Evolutionary conservation across 1,140 invertebrate genomes (phyloP).

Genomic region (Habropoda laboriosa): DNA sequence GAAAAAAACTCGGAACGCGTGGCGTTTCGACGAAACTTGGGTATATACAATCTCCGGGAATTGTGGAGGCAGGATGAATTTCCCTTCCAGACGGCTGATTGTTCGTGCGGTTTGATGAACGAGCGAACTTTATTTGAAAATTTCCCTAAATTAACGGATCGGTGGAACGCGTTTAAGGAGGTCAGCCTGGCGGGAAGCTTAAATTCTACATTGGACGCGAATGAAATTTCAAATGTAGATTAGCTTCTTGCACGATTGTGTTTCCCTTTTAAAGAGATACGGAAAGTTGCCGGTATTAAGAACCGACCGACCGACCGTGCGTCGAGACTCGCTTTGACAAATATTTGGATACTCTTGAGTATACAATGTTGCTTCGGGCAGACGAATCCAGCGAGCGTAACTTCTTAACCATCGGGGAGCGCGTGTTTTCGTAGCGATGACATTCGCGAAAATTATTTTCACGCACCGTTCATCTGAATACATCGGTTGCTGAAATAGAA

Average conservation of each 20-base stretch:
- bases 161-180: constrained; percentile 14
- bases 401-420: neutral
- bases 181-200: constrained; percentile 19
- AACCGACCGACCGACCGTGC: neutral
- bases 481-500: too few relatives aligned
- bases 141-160: constrained; percentile 56
- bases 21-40: constrained; percentile 5
- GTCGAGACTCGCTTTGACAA: too few relatives aligned
- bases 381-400: neutral
- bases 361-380: neutral
- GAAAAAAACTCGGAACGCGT: neutral
- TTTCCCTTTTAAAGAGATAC: constrained; percentile 20
- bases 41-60: neutral
- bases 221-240: constrained; percentile 74
- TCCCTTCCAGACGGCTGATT: constrained; percentile 4
- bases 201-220: constrained; percentile 62
- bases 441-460: neutral
- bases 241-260: constrained; percentile 51
- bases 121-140: constrained; percentile 11
- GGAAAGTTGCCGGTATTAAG: constrained; percentile 43
- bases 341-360: constrained; percentile 16
- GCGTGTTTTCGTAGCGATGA: neutral
- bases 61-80: neutral
- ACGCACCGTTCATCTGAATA: too few relatives aligned
- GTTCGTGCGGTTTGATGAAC: constrained; percentile 37